These are phyloP conservation scores for Lepidocyrtoides sp. DNA, from an alignment of 2,888 invertebrate genomes.

Conservation along the genomic window DNA sequence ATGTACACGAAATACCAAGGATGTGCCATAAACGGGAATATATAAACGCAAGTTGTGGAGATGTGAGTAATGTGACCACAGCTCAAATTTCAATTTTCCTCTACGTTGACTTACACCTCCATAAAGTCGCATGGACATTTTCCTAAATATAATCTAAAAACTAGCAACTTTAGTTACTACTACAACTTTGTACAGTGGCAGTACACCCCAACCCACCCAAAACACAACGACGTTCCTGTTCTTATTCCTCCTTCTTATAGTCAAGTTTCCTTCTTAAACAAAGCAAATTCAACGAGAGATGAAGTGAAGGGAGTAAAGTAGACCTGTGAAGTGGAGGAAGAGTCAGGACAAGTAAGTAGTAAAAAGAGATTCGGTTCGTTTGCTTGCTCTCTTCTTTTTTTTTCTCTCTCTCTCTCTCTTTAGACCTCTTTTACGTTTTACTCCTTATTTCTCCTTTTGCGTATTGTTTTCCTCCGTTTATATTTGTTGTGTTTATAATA, in stretches of 20 bases:
- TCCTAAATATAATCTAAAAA: constrained; percentile 69
- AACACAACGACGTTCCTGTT: constrained; percentile 56
- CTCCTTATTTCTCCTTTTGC: constrained; percentile 19
- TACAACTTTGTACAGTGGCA: too few species aligned
- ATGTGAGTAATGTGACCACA: constrained; percentile 84
- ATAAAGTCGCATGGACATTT: constrained; percentile 84
- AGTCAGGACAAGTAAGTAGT: constrained; percentile 63
- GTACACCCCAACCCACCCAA: constrained; percentile 39
- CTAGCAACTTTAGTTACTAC: constrained; percentile 73
- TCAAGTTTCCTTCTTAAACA: constrained; percentile 48
- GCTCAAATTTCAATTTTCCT: constrained; percentile 85
- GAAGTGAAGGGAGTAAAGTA: constrained; percentile 46
- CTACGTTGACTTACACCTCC: constrained; percentile 84
- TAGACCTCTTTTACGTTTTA: not conserved
- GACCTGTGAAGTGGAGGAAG: constrained; percentile 65
- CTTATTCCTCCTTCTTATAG: constrained; percentile 34
- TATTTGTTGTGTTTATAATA: constrained; percentile 58
- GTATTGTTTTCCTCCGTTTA: constrained; percentile 40
- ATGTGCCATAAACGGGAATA: constrained; percentile 11
- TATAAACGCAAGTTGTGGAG: constrained; percentile 54
- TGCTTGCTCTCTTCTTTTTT: constrained; percentile 40
- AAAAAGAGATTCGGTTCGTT: constrained; percentile 78
- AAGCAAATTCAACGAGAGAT: constrained; percentile 34
- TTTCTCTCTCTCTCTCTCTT: constrained; percentile 17
- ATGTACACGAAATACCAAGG: not conserved